Evolutionary conservation across 2,888 invertebrate genomes (phyloP).

Genomic region (Tromatobia lineatoria): DNA sequence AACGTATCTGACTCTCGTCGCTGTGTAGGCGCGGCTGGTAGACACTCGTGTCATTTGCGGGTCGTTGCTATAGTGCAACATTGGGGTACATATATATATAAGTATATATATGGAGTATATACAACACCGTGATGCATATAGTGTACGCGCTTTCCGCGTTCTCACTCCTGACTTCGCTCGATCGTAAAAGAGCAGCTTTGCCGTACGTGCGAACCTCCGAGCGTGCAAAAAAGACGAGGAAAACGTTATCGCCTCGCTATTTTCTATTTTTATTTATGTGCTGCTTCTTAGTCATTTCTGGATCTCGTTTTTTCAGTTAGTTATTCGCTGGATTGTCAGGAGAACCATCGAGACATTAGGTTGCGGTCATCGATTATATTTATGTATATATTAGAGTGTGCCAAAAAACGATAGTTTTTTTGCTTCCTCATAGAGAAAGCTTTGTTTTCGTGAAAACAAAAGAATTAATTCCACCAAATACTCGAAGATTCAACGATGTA

Average conservation of each 20-base stretch:
- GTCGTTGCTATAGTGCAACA: slow-evolving; percentile 28
- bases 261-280: slow-evolving; percentile 21
- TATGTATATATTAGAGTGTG: background rate
- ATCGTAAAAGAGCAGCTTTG: slow-evolving; percentile 62
- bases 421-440: too few species aligned
- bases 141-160: slow-evolving; percentile 35
- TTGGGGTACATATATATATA: background rate
- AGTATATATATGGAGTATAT: background rate
- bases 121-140: background rate
- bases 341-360: slow-evolving; percentile 21
- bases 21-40: slow-evolving; percentile 49
- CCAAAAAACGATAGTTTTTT: too few species aligned
- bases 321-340: background rate
- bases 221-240: slow-evolving; percentile 30
- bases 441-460: too few species aligned
- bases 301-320: slow-evolving; percentile 28
- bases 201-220: slow-evolving; percentile 40
- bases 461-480: too few species aligned
- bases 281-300: slow-evolving; percentile 27
- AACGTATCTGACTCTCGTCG: slow-evolving; percentile 43
- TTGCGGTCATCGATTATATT: background rate
- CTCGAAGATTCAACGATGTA: too few species aligned
- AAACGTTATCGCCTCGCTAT: slow-evolving; percentile 52
- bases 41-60: slow-evolving; percentile 66
- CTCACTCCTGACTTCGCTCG: slow-evolving; percentile 41